Base-by-base conservation (phyloP, 2,888 invertebrate genomes). In the Patella caerulea region DNA sequence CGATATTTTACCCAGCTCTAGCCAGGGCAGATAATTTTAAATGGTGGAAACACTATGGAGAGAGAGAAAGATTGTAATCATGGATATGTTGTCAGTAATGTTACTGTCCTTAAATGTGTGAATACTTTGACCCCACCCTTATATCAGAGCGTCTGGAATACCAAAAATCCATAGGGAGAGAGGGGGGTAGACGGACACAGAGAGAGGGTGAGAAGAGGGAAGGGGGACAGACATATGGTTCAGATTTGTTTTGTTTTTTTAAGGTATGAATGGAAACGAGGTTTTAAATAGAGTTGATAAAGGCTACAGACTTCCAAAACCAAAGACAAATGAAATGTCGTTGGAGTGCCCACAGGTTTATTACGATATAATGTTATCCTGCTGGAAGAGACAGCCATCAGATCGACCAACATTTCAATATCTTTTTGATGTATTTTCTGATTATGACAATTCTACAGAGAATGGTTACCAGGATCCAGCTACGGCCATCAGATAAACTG, bases 41-140 rank as follows among this genome's bases (percentile, higher is more conserved):
- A 29, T 29, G 29, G 29, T 2, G 81, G 80, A 14, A 70, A 78
- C 52, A 17, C 59, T 17, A 59, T 59, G n/a, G n/a, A 59, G 17
- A 17, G 3, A 59, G 2, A n/a, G 17, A 59, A 2, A 59, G 17
- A 17, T 59, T 17, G 2, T 59, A 17, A 59, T 3, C 59, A 17
- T 59, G 59, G 2, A 65, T 59, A 34, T 55, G 52, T 59, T 17
- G 74, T 45, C 12, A 65, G 34, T 14, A 55, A 52, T 56, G 34
- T n/a, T 4, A 52, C 12, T 24, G 15, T 52, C 73, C 12, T 55
- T 72, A 14, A 3, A 76, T 52, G 15, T 9, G 12, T 52, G 11
- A 5, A 54, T 17, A 19, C 29, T 17, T 75, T 17, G 71, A 71
- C 15, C 3, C 72, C 14, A 72, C 19, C 19, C 55, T 53, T 45